A percentile compares a stretch with the other conserved stretches of the same genome.
Evolutionary conservation across 2,113 vertebrate species (phyloP).

Genomic region (Nycticryphes semicollaris): DNA sequence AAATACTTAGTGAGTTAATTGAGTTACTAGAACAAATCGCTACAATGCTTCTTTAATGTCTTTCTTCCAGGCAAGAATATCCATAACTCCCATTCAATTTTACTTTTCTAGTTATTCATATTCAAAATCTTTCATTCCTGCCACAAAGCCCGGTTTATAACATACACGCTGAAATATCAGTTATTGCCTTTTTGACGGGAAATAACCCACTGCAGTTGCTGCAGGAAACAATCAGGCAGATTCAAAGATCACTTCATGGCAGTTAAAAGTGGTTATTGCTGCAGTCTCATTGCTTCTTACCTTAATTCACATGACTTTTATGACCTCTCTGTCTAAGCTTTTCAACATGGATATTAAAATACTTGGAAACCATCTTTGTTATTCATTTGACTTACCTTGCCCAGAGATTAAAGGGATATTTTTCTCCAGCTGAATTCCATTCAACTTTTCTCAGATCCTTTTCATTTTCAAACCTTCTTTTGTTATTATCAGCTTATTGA

Average conservation of each 20-base stretch:
- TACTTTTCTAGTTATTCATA: not conserved
- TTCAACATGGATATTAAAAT: constrained; percentile 39
- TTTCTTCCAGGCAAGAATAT: not conserved
- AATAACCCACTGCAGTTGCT: not conserved
- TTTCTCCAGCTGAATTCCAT: constrained; percentile 18
- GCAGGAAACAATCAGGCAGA: constrained; percentile 32
- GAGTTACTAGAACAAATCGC: not conserved
- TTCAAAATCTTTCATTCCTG: not conserved
- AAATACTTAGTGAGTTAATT: constrained; percentile 4
- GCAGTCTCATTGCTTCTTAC: not conserved
- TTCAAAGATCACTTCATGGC: constrained; percentile 15
- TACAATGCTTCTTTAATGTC: not conserved
- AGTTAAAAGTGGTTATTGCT: constrained; percentile 28
- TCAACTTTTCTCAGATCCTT: not conserved
- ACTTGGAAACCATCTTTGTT: not conserved
- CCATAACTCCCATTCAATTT: not conserved
- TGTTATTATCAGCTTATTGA: constrained; percentile 9
- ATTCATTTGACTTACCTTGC: constrained; percentile 6
- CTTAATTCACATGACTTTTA: constrained; percentile 52
- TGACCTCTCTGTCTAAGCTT: not conserved
- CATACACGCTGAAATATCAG: not conserved
- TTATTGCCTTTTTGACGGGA: constrained; percentile 24
- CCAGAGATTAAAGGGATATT: constrained; percentile 10
- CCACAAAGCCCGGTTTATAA: not conserved
- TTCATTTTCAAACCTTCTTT: constrained; percentile 13